Percentiles rank a stretch among this genome's conserved stretches.
Evolutionary conservation across 1,140 invertebrate genomes (phyloP).

Genomic region (Drosophila punjabiensis): DNA sequence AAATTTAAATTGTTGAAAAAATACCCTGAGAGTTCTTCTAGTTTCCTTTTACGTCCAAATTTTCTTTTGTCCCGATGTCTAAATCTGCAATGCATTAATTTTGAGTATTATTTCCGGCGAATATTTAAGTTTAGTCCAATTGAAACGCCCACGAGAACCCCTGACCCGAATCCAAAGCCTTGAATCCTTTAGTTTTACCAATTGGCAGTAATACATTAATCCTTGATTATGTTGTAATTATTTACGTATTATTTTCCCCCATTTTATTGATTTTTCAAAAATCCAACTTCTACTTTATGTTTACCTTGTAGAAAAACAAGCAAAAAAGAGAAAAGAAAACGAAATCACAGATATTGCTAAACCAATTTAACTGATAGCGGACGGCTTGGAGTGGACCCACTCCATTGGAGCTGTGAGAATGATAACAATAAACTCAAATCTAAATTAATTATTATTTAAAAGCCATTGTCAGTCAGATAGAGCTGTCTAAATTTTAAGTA

Average conservation of each 20-base stretch:
- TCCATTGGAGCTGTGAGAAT: constrained; percentile 32
- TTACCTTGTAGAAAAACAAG: constrained; percentile 28
- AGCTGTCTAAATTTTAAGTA: constrained; percentile 65
- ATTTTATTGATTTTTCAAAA: constrained; percentile 35
- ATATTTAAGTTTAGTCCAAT: constrained; percentile 78
- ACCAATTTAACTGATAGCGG: constrained; percentile 63
- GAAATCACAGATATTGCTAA: constrained; percentile 48
- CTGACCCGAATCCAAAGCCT: constrained; percentile 8
- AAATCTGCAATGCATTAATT: constrained; percentile 49
- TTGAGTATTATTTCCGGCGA: constrained; percentile 82
- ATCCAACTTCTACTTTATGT: constrained; percentile 41
- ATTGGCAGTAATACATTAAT: constrained; percentile 57
- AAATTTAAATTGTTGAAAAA: constrained; percentile 65
- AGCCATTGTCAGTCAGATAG: constrained; percentile 56
- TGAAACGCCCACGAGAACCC: constrained; percentile 34
- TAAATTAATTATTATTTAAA: constrained; percentile 57
- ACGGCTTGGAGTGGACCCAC: constrained; percentile 40
- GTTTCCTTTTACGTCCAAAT: constrained; percentile 34
- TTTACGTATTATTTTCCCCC: constrained; percentile 63
- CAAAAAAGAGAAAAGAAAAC: constrained; percentile 9
- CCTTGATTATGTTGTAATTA: constrained; percentile 61
- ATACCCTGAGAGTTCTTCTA: constrained; percentile 41
- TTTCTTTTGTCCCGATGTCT: constrained; percentile 54
- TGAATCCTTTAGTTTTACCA: constrained; percentile 52
- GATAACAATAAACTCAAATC: constrained; percentile 55